Base-by-base conservation (phyloP, 2,888 invertebrate genomes). In the Brachyopa scutellaris region DNA sequence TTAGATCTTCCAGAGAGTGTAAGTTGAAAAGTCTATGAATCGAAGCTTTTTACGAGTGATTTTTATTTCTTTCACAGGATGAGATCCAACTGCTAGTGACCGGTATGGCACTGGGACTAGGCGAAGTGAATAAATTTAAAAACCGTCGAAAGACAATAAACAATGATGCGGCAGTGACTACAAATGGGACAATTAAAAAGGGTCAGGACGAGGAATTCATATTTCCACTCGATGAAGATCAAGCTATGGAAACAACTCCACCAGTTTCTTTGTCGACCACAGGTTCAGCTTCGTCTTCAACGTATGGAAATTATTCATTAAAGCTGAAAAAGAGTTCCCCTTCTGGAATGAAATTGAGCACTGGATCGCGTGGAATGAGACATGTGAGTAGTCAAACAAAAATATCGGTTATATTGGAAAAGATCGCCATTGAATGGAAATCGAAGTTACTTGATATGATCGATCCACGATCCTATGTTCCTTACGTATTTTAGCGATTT, bases 1-100 rank as follows among this genome's bases (percentile, higher is more conserved):
- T 93, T 98, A 0, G 96, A 97, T 85, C 92, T 98, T 84, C 97
- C 97, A 0, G 97, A 98, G 90, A 95, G 96, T 72, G 94, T 93
- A 90, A 88, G 89, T 85, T 7, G 0, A n/a, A 53, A 2, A 33
- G 7, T 8, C 11, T 15, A 9, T 4, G 17, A 38, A 47, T 51
- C 13, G 36, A 7, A 53, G 15, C 7, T 0, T 21, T 19, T 17
- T 21, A 47, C 6, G 6, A 13, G 5, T 23, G 19, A 9, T 33
- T 66, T 31, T 13, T 86, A 84, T 83, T 84, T 89, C 0, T 13
- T 76, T 84, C 55, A 17, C 86, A 93, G 93, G 93, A 93, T 79
- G 94, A 94, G 88, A 93, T 94, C 83, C 94, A 94, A 86, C 88
- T 94, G 19, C 91, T 94, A 1, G 93, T 95, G 47, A 93, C 93